phyloP scores from a whole-genome alignment of 2,888 invertebrate species.

The Cylindroiulus punctatus region DNA sequence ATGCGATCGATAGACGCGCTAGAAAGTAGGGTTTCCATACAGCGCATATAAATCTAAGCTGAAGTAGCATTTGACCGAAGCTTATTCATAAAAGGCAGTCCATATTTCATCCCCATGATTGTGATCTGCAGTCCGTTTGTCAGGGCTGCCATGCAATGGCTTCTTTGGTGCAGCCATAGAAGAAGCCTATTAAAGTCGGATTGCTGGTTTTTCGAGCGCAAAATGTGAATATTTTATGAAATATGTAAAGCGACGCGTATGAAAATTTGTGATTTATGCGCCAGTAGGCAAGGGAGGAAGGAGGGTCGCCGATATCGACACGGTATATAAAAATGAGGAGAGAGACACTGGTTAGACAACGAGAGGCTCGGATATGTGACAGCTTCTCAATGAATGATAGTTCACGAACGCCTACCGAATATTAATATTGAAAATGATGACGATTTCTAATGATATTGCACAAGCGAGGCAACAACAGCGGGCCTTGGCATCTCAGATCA shows the following conservation, averaged over 20 bases:
- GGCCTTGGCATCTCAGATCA: constrained; percentile 32
- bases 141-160: too few relatives aligned
- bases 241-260: constrained; percentile 48
- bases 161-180: neutral
- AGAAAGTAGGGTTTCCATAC: neutral
- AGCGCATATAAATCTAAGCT: constrained; percentile 1
- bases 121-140: neutral
- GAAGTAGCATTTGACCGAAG: constrained; percentile 31
- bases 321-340: neutral
- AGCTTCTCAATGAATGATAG: neutral
- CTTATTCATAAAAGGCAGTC: constrained; percentile 41
- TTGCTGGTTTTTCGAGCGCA: constrained; percentile 27
- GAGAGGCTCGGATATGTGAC: neutral
- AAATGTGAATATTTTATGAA: constrained; percentile 50
- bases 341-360: constrained; percentile 16
- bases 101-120: constrained; percentile 35
- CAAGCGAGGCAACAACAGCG: neutral
- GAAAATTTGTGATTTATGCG: constrained; percentile 51
- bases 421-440: constrained; percentile 36
- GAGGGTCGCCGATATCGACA: constrained; percentile 23
- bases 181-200: constrained; percentile 26
- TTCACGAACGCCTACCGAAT: neutral
- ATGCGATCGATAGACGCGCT: neutral
- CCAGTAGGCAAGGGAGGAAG: constrained; percentile 2
- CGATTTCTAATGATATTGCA: constrained; percentile 3